These are phyloP conservation scores for Dolichoris vasculosae DNA, from an alignment of 1,140 invertebrate genomes.

Conservation along the genomic window DNA sequence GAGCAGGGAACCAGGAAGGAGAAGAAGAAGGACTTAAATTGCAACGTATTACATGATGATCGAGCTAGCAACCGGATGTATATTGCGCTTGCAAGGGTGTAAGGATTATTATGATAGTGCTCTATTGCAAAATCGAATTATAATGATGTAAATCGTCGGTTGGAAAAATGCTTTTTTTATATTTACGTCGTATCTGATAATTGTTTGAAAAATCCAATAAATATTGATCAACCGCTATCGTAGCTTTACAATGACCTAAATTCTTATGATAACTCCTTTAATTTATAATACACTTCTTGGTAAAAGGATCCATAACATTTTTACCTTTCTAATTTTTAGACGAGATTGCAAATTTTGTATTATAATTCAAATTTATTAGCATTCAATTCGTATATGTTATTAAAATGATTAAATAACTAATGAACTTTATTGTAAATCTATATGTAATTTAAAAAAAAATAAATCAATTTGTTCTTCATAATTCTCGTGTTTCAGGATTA, in stretches of 20 bases:
- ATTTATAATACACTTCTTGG: no score
- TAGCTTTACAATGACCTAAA: background rate
- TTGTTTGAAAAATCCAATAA: background rate
- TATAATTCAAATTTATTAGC: no score
- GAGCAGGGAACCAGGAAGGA: background rate
- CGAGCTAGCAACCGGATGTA: background rate
- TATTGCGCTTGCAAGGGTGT: background rate
- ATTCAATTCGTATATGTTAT: no score
- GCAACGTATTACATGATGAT: conserved; percentile 5
- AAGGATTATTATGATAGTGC: background rate
- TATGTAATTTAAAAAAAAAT: no score
- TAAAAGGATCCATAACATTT: no score
- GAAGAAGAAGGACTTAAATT: background rate
- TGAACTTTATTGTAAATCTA: no score
- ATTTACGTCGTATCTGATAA: background rate
- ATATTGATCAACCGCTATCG: background rate
- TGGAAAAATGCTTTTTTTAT: background rate
- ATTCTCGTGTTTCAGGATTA: no score
- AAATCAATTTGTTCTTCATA: no score
- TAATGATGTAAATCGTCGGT: background rate
- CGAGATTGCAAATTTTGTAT: no score
- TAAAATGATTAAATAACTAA: no score
- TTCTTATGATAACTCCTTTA: background rate
- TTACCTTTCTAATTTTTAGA: no score
- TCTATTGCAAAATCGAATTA: background rate